Evolutionary conservation across 2,797 vertebrate genomes (phyloP).

Genomic region (Falco columbarius): DNA sequence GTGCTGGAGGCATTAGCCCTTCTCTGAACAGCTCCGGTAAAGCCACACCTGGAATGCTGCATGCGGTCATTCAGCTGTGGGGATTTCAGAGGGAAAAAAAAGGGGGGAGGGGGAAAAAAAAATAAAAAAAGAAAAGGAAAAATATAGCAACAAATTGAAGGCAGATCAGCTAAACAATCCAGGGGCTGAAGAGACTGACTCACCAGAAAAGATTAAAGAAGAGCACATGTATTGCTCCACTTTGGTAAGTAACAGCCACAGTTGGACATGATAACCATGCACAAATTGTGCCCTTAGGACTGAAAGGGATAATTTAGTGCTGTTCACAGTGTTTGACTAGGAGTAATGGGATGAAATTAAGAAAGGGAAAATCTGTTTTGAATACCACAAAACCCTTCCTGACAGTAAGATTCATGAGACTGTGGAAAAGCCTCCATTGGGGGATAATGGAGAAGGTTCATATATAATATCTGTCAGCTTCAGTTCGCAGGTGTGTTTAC

Average conservation of each 20-base stretch:
- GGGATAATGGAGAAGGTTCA: slow-evolving; percentile 33
- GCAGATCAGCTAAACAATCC: neutral
- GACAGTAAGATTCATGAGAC: slow-evolving; percentile 63
- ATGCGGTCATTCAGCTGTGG: neutral
- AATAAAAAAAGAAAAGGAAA: neutral
- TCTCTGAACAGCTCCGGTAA: neutral
- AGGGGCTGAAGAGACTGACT: neutral
- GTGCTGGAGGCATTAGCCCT: neutral
- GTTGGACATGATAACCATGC: slow-evolving; percentile 48
- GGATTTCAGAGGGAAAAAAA: neutral
- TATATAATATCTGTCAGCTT: slow-evolving; percentile 50
- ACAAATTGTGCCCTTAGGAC: slow-evolving; percentile 46
- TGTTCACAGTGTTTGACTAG: slow-evolving; percentile 55
- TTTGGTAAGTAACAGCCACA: slow-evolving; percentile 34
- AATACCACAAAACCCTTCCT: slow-evolving; percentile 58
- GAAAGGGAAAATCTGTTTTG: slow-evolving; percentile 59
- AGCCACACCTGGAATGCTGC: neutral
- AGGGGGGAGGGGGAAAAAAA: accelerated
- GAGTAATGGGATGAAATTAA: slow-evolving; percentile 65
- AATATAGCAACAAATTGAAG: neutral
- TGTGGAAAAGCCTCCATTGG: slow-evolving; percentile 20
- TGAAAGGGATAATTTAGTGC: slow-evolving; percentile 55
- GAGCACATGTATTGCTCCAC: slow-evolving; percentile 7
- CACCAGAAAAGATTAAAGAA: slow-evolving; percentile 43
- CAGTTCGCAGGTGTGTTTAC: slow-evolving; percentile 25